These are phyloP conservation scores for Mongoloraphidia duomilia DNA, from an alignment of 2,888 invertebrate genomes.

Conservation along the genomic window DNA sequence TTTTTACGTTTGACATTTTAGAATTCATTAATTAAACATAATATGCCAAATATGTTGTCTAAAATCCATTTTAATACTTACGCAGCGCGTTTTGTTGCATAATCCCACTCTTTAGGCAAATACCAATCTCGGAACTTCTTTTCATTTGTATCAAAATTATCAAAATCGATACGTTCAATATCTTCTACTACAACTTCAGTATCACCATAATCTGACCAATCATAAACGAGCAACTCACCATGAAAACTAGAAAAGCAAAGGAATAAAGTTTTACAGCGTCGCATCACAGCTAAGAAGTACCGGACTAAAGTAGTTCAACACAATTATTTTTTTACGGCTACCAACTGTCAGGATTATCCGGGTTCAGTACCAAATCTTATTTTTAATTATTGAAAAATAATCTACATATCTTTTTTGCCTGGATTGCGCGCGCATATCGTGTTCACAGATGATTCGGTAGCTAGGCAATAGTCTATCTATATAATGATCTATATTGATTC, in stretches of 20 bases:
- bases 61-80: constrained; percentile 18
- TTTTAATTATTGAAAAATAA: too few species aligned
- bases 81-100: constrained; percentile 40
- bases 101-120: constrained; percentile 41
- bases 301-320: too few species aligned
- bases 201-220: constrained; percentile 75
- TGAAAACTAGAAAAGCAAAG: constrained; percentile 34
- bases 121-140: constrained; percentile 70
- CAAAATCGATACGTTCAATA: constrained; percentile 67
- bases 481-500: too few species aligned
- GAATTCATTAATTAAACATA: background rate
- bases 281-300: too few species aligned
- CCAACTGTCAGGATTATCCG: too few species aligned
- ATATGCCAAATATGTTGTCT: background rate
- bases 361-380: too few species aligned
- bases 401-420: too few species aligned
- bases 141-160: constrained; percentile 39
- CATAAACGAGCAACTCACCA: constrained; percentile 74
- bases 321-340: too few species aligned
- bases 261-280: too few species aligned
- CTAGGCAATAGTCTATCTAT: too few species aligned
- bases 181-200: constrained; percentile 77
- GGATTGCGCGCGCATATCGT: too few species aligned
- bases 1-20: background rate
- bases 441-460: too few species aligned